These are phyloP conservation scores for Enteromius radiatus DNA, from an alignment of 2,797 vertebrate genomes.

Conservation along the genomic window DNA sequence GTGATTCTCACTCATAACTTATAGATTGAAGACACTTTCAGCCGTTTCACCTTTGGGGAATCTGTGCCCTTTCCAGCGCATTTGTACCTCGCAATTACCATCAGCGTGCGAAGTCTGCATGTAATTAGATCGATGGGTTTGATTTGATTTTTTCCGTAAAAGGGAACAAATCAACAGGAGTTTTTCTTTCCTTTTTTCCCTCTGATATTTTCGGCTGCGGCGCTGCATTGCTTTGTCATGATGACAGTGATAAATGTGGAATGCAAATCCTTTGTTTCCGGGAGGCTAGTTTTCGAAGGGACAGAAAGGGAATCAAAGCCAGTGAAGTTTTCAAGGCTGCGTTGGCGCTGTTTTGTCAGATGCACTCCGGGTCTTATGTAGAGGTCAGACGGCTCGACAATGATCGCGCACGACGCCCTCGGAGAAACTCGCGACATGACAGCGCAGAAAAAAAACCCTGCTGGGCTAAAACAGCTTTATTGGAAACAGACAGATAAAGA, in stretches of 20 bases:
- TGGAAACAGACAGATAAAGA: slow-evolving; percentile 39
- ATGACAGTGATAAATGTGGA: slow-evolving; percentile 56
- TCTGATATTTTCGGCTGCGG: slow-evolving; percentile 32
- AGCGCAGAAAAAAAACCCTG: neutral
- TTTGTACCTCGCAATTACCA: slow-evolving; percentile 53
- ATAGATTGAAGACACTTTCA: slow-evolving; percentile 29
- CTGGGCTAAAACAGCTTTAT: slow-evolving; percentile 18
- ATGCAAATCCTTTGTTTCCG: slow-evolving; percentile 50
- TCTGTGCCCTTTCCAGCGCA: slow-evolving; percentile 46
- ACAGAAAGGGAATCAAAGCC: slow-evolving; percentile 2
- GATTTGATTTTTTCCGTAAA: slow-evolving; percentile 58
- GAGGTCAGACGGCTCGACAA: slow-evolving; percentile 18
- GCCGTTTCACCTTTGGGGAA: slow-evolving; percentile 41
- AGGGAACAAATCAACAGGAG: slow-evolving; percentile 47
- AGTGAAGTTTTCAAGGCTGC: slow-evolving; percentile 22
- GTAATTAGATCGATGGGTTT: slow-evolving; percentile 58
- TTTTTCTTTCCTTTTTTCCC: neutral
- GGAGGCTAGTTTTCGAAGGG: neutral
- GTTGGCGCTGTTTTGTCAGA: slow-evolving; percentile 19
- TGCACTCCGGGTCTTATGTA: slow-evolving; percentile 9
- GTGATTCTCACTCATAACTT: slow-evolving; percentile 28
- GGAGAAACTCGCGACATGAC: slow-evolving; percentile 11
- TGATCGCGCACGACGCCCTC: slow-evolving; percentile 5
- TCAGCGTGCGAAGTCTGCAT: slow-evolving; percentile 31
- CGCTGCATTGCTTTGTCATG: slow-evolving; percentile 30